Base-by-base conservation (phyloP, 2,797 vertebrate genomes). In the Chrosomus eos region DNA sequence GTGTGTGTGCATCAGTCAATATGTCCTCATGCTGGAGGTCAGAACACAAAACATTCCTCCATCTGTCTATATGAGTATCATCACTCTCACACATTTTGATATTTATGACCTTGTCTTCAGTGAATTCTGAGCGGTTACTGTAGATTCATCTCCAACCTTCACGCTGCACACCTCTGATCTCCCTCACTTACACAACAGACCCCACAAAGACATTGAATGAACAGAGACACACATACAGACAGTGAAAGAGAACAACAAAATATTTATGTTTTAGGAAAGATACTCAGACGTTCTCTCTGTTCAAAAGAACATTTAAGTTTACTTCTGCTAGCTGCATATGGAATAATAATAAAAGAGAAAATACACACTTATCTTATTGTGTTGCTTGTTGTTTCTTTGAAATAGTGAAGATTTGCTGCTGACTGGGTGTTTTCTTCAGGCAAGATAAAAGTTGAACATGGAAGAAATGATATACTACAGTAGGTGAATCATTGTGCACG, bases 111-210 rank as follows among this genome's bases (percentile, higher is more conserved):
- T 16, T 64, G 62, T 31, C 7, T 64, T 64, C 7, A 3, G 14
- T 60, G 23, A 60, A 13, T 60, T 13, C 55, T 60, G 55, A 60
- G 10, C n/a, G 28, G 26, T 64, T 64, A 31, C 60, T 62, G 26
- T 28, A 64, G 28, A 64, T 64, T 9, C 14, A 28, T 18, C 48
- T 58, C 7, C 36, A 16, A 26, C 51, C 36, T 71, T 64, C 71
- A 74, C 28, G 9, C 55, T 40, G 80, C 36, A 31, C n/a, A 31
- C 13, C 67, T 81, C 36, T 81, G 81, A 72, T 81, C 80, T 72
- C 68, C 11, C 67, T 3, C 60, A 18, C 14, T 28, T 28, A 64
- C n/a, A 64, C 3, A 58, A 43, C 67, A 71, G 10, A 60, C 36
- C 33, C 7, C 9, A 58, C 16, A n/a, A 43, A 62, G 68, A 48